These are phyloP conservation scores for Onychostruthus taczanowskii DNA, from an alignment of 2,113 vertebrate genomes.

Conservation along the genomic window DNA sequence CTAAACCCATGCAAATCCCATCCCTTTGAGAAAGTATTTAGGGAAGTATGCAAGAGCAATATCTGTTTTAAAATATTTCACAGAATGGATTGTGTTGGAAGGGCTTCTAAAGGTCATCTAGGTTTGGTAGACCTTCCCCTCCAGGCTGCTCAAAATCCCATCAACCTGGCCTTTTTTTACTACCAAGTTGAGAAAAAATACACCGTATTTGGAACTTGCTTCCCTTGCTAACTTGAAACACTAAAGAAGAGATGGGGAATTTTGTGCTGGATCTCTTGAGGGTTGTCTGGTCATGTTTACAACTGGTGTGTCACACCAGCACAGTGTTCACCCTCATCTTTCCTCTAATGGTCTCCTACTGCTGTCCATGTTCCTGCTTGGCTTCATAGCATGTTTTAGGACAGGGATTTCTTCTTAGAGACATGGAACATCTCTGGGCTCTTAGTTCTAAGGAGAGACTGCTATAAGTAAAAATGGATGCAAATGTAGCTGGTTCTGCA, in stretches of 20 bases:
- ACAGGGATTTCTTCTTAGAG: neutral
- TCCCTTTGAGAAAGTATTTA: neutral
- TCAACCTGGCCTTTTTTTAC: neutral
- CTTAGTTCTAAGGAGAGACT: neutral
- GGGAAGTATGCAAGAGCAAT: neutral
- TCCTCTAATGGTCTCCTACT: neutral
- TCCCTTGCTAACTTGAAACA: neutral
- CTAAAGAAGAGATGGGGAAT: neutral
- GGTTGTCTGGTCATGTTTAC: neutral
- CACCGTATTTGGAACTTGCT: accelerated
- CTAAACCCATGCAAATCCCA: neutral
- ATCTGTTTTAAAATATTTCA: neutral
- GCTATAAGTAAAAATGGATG: neutral
- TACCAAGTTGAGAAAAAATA: neutral
- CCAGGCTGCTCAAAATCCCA: neutral
- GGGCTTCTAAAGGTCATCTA: neutral
- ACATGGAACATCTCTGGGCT: neutral
- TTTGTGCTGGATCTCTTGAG: neutral
- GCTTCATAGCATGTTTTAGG: accelerated
- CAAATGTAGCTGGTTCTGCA: constrained; percentile 9
- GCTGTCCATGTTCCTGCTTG: neutral
- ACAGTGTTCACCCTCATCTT: neutral
- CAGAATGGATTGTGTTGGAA: neutral
- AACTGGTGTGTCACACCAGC: neutral
- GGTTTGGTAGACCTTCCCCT: neutral